phyloP scores from a whole-genome alignment of 2,888 invertebrate genomes.

The Brachypterus glaber region DNA sequence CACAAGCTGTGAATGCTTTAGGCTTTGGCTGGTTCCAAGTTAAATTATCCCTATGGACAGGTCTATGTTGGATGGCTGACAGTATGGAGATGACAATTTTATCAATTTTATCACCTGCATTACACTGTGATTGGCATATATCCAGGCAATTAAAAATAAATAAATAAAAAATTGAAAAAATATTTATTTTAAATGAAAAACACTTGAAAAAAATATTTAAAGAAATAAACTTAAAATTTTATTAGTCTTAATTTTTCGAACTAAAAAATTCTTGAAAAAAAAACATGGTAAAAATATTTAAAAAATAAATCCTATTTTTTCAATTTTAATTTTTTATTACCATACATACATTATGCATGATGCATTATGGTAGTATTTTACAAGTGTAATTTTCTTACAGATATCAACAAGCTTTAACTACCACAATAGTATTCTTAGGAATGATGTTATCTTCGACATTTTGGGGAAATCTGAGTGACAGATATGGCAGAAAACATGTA shows the following conservation, averaged over 20 bases:
- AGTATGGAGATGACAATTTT: conserved; percentile 98
- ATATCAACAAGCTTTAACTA: conserved; percentile 86
- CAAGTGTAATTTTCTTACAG: conserved; percentile 35
- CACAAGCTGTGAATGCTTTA: conserved; percentile 76
- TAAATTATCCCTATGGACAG: conserved; percentile 73
- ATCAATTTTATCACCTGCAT: conserved; percentile 83
- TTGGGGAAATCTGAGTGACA: conserved; percentile 92
- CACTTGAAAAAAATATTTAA: no score
- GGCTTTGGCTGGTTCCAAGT: conserved; percentile 89
- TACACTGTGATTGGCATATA: conserved; percentile 93
- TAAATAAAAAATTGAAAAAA: no score
- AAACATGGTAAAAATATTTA: no score
- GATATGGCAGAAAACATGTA: conserved; percentile 81
- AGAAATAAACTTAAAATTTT: no score
- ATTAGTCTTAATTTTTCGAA: conserved; percentile 6
- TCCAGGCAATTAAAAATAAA: conserved; percentile 49
- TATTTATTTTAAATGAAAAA: no score
- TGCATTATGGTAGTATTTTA: no score
- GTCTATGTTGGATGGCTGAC: conserved; percentile 92
- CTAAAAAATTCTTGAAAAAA: conserved; percentile 2
- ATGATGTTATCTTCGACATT: conserved; percentile 97
- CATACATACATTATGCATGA: no score
- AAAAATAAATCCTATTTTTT: no score
- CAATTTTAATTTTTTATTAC: no score
- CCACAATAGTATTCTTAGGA: conserved; percentile 88